Evolutionary conservation across 1,140 invertebrate genomes (phyloP), one percentile per base, ranked within the genome.

Genomic region (Drosophila guanche): DNA sequence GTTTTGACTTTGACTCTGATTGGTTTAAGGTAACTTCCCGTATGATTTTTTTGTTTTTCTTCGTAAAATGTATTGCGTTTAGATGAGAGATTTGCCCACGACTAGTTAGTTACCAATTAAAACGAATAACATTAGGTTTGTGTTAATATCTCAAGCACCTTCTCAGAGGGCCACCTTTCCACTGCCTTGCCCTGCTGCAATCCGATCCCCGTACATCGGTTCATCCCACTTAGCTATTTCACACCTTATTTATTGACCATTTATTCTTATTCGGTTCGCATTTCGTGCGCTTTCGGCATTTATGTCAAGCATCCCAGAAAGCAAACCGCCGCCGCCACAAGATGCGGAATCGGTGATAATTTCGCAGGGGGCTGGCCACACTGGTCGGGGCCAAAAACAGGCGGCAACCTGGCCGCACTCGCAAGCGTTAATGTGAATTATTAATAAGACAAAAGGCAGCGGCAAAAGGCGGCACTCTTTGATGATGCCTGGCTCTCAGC

Each of bases 391-490:
- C 50, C 46, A 23, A 60, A 67, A 76, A 59, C 77, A 77, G 78
- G 81, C 83, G 78, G 79, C 71, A 84, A 89, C 79, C 69, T 84
- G 76, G 85, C 73, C 74, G 89, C 85, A 76, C 85, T 83, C 83
- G 75, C 81, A 90, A 90, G 89, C 89, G 89, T 90, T 90, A 90
- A 90, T 90, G 89, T 90, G 89, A 90, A 90, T 90, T 90, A 90
- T 90, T 90, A 90, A 90, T 90, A 90, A 90, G 89, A 90, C 80
- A 83, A 90, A 90, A 90, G 85, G 85, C 86, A 89, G 89, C 89
- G 84, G 80, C 79, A 72, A 57, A 71, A 69, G 57, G 79, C 79
- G 85, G 84, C 76, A 2, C 8, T 47, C 73, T 88, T 90, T 90
- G 88, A 88, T 69, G 78, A 56, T 69, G 50, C 22, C 60, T 50